Conservation (phyloP, 2,888 invertebrate species). For the Adelognathus sp. region DNA sequence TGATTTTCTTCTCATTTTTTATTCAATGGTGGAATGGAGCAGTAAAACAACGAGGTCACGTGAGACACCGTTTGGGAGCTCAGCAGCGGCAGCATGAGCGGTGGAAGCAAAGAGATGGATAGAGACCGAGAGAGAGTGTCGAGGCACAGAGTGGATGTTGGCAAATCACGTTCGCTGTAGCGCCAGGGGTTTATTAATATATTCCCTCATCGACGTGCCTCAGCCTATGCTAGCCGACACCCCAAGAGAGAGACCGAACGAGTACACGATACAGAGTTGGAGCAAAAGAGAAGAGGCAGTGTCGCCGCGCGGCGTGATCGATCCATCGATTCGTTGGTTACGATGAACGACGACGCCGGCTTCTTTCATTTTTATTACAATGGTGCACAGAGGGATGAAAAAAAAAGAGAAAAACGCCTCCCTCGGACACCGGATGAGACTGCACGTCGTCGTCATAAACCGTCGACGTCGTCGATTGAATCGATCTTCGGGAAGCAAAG, state of each 20-base stretch:
- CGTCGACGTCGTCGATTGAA: conserved; percentile 42
- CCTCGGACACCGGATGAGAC: conserved; percentile 33
- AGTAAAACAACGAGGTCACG: conserved; percentile 49
- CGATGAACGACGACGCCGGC: conserved; percentile 54
- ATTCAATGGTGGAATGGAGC: not conserved
- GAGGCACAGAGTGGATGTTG: conserved; percentile 41
- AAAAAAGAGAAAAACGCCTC: not conserved
- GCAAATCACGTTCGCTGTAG: conserved; percentile 62
- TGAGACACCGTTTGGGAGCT: conserved; percentile 46
- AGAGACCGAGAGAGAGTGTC: conserved; percentile 15
- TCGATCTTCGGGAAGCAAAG: conserved; percentile 41
- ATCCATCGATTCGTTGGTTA: conserved; percentile 60
- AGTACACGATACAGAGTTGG: not conserved
- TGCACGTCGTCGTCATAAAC: conserved; percentile 42
- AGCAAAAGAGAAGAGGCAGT: conserved; percentile 5
- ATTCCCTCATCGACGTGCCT: conserved; percentile 64
- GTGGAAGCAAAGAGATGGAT: conserved; percentile 18
- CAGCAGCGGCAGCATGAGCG: not conserved
- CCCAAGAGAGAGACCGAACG: conserved; percentile 43
- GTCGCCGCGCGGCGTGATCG: conserved; percentile 59
- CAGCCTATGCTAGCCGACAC: conserved; percentile 46
- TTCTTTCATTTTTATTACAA: conserved; percentile 44
- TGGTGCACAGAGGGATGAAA: conserved; percentile 26
- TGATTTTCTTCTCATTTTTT: no score
- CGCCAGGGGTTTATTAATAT: conserved; percentile 67